Base-by-base conservation (phyloP, 1,140 invertebrate species). In the Amyelois transitella region DNA sequence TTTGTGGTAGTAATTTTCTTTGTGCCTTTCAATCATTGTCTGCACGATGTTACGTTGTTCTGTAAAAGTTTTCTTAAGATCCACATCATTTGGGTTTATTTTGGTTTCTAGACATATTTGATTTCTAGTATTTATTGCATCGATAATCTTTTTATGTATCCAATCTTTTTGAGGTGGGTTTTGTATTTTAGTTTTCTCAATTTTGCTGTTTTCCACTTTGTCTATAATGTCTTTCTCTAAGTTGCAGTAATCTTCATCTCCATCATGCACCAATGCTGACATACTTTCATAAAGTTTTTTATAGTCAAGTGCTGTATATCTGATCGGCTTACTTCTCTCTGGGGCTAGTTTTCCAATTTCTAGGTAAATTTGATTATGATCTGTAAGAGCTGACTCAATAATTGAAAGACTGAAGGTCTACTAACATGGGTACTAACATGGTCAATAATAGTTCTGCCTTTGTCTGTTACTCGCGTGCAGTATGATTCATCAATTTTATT, bases 401-500 rank as follows among this genome's bases (percentile, higher is more conserved):
- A 59, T 43, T 19, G 53, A n/a, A 12, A 64, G 22, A 25, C 50
- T 22, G 53, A 59, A 59, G 8, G 14, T 38, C 59, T 24, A 18
- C 48, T 55, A 20, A 64, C 19, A 45, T 58, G 53, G 12, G 56
- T 53, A 10, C 25, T 47, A 22, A 64, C 51, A 43, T 63, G 61
- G 18, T 63, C 56, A 24, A 63, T 20, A 12, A 54, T 51, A 32
- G 51, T 54, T 28, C 47, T 52, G 24, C 47, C 54, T 32, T 6
- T 63, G 21, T 19, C 18, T 6, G 55, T 54, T 43, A 55, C 49
- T 53, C 55, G 50, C 17, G 61, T 63, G 17, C 52, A 55, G 38
- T 58, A 38, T n/a, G 22, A 51, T 55, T 18, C 28, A 32, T 55
- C 38, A 25, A 63, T 53, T 63, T 55, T 55, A 51, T 63, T 63